Percentiles rank a stretch among this genome's conserved stretches.
Evolutionary conservation across 2,113 vertebrate genomes (phyloP).

Genomic region (Isichthys henryi): DNA sequence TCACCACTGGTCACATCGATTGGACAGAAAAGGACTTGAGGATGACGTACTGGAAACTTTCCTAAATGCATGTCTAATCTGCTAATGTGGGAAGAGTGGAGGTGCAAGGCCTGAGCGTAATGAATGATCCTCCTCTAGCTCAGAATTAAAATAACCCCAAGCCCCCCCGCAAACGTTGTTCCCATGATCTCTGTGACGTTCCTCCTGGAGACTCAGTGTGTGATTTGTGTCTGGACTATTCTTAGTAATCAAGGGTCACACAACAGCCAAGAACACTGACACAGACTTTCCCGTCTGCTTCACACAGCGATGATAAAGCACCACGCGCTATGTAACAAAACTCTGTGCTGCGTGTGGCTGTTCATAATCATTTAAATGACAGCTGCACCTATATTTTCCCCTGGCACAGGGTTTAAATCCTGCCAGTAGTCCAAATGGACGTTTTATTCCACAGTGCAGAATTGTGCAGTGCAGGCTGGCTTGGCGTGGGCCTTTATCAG

Average conservation of each 20-base stretch:
- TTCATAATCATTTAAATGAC: neutral
- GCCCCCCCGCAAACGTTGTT: neutral
- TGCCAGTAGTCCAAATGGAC: neutral
- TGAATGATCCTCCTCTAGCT: constrained; percentile 10
- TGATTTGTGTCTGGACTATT: constrained; percentile 10
- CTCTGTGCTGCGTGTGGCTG: neutral
- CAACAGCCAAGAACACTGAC: constrained; percentile 3
- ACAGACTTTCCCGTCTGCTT: neutral
- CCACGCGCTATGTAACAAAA: neutral
- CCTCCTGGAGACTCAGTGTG: neutral
- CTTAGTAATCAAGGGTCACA: neutral
- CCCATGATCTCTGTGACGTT: constrained; percentile 8
- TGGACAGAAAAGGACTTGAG: neutral
- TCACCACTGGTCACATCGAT: neutral
- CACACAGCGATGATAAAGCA: neutral
- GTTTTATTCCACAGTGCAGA: neutral
- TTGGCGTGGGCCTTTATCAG: neutral
- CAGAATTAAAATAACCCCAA: neutral
- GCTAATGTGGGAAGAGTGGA: neutral
- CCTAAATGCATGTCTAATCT: neutral
- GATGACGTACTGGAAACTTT: neutral
- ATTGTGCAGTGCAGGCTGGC: neutral
- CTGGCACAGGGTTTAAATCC: neutral
- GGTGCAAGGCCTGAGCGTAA: neutral
- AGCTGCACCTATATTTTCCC: neutral